Percentiles rank a stretch among this genome's conserved stretches.
Evolutionary conservation across 2,888 invertebrate genomes (phyloP).

Genomic region (Caenorhabditis zanzibari): DNA sequence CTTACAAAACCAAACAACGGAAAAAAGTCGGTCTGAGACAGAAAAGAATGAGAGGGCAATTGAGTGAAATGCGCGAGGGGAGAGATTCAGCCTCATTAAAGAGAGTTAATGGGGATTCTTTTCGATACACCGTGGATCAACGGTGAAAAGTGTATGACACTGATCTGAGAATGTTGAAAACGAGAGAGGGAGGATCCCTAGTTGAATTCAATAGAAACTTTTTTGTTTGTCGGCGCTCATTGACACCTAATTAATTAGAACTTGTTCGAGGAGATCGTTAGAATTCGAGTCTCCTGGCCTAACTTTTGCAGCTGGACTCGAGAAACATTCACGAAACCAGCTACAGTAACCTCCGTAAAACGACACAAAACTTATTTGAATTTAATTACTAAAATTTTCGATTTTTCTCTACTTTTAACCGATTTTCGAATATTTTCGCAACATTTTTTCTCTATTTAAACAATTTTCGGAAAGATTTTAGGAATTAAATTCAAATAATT

Average conservation of each 20-base stretch:
- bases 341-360: no score
- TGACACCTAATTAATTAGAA: conserved; percentile 8
- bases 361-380: no score
- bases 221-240: not conserved
- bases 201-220: not conserved
- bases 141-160: conserved; percentile 17
- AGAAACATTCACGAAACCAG: no score
- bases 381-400: no score
- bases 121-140: conserved; percentile 54
- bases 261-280: not conserved
- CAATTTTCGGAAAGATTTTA: no score
- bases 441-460: no score
- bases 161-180: not conserved
- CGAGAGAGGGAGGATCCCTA: not conserved
- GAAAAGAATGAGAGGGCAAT: conserved; percentile 39
- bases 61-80: conserved; percentile 63
- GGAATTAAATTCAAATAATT: no score
- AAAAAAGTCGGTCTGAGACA: conserved; percentile 23
- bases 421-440: no score
- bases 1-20: conserved; percentile 57
- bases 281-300: no score
- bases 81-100: conserved; percentile 59
- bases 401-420: no score
- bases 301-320: no score
- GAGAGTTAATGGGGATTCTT: conserved; percentile 50